These are phyloP conservation scores for Sminthurinus signatus DNA, from an alignment of 1,140 invertebrate genomes.

Conservation along the genomic window DNA sequence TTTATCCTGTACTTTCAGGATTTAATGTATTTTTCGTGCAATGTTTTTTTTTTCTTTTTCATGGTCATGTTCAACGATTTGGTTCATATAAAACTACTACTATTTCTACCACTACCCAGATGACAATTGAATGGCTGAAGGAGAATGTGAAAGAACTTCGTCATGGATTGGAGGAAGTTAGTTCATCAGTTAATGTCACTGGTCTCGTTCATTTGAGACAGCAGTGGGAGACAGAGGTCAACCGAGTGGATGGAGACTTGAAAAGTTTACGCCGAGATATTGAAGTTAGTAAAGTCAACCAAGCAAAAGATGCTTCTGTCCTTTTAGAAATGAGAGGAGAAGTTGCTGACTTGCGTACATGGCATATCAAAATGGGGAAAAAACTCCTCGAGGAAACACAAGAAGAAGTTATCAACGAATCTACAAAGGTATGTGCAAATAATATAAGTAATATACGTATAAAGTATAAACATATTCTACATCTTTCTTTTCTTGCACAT, in stretches of 20 bases:
- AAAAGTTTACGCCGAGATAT: slow-evolving; percentile 7
- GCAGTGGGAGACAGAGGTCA: slow-evolving; percentile 1
- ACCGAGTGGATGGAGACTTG: slow-evolving; percentile 11
- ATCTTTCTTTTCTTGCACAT: too few relatives aligned
- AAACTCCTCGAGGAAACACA: slow-evolving; percentile 8
- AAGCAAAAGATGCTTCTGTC: neutral
- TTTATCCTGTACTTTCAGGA: too few relatives aligned
- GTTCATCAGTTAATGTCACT: slow-evolving; percentile 19
- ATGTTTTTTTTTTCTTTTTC: neutral
- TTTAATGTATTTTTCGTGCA: slow-evolving; percentile 2
- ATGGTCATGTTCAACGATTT: too few relatives aligned
- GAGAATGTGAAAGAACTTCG: slow-evolving; percentile 18
- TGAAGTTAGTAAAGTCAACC: slow-evolving; percentile 7
- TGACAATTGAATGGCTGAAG: slow-evolving; percentile 31
- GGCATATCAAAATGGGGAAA: slow-evolving; percentile 25
- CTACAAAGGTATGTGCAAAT: too few relatives aligned
- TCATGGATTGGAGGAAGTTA: slow-evolving; percentile 24
- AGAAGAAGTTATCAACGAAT: neutral
- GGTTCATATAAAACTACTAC: too few relatives aligned
- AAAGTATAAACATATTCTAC: too few relatives aligned
- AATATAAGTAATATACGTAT: too few relatives aligned
- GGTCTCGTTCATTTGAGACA: slow-evolving; percentile 19
- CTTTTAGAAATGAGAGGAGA: slow-evolving; percentile 17
- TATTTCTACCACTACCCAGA: slow-evolving; percentile 10
- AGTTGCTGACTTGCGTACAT: slow-evolving; percentile 26